Base-by-base conservation (phyloP, 1,140 invertebrate species). In the Neuroterus valhalla region DNA sequence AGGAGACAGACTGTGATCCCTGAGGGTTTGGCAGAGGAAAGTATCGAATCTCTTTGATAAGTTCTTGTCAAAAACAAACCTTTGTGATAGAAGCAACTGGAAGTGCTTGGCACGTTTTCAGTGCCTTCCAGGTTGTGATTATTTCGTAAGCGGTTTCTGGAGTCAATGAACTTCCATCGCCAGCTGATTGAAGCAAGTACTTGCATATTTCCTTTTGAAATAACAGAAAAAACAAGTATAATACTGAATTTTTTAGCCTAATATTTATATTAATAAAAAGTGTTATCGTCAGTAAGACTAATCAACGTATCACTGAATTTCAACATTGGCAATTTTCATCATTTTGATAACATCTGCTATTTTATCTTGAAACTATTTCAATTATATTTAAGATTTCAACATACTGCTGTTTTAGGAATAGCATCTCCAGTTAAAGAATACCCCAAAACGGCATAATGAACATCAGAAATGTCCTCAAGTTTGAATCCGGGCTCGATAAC, bases 401-500 rank as follows among this genome's bases (percentile, higher is more conserved):
- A 86, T 84, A 93, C 92, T 82, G 91, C 85, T 68, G 83, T 71
- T 68, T 91, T 91, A 1, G 90, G 86, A 68, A 93, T 86, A 66
- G 90, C 52, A 78, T 89, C 88, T 43, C 87, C 89, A 0, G 92
- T 81, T 26, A 92, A 78, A 75, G 91, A 91, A 26, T 91, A 91
- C 31, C 93, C 93, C 31, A 91, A 75, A 5, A 93, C 90, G 15
- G 92, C 90, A 88, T 93, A 92, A 80, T 93, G 90, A 3, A 91
- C 81, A 45, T 88, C 81, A 1, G 90, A 76, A 45, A 92, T 72
- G 85, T 93, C 92, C 66, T 87, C 82, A 8, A 91, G 87, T 66
- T 90, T 86, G 67, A 91, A 89, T 52, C 91, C 92, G 26, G 90
- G 82, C 75, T 91, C 88, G 68, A 94, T 89, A 0, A 93, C 90